These are phyloP conservation scores for Hydroisotoma schaefferi DNA, from an alignment of 2,888 invertebrate species.

Conservation along the genomic window DNA sequence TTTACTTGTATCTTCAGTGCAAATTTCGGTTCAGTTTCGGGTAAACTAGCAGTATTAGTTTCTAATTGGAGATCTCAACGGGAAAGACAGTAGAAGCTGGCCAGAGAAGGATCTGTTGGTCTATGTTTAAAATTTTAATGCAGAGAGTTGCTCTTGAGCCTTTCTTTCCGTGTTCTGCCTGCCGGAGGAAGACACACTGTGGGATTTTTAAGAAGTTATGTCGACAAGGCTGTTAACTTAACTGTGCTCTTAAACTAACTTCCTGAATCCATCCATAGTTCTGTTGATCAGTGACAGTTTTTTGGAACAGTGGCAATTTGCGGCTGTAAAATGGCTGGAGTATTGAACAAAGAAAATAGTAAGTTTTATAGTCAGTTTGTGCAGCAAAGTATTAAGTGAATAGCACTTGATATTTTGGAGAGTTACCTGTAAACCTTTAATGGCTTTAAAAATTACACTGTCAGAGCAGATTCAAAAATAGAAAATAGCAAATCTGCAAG, in stretches of 20 bases:
- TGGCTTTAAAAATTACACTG: no score
- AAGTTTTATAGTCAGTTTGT: background rate
- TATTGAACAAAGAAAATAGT: conserved; percentile 6
- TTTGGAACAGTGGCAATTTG: background rate
- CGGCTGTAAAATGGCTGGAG: conserved; percentile 5
- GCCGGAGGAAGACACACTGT: background rate
- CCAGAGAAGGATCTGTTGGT: background rate
- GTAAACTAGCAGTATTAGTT: background rate
- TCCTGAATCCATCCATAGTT: no score
- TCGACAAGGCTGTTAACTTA: background rate
- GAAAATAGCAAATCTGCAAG: no score
- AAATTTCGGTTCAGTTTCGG: background rate
- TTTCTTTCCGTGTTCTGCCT: background rate
- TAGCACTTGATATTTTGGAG: no score
- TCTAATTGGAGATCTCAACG: background rate
- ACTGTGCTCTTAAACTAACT: no score
- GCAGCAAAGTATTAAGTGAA: no score
- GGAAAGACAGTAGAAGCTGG: background rate
- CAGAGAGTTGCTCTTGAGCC: background rate
- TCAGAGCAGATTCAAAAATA: no score
- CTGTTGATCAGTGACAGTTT: background rate
- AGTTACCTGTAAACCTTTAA: no score
- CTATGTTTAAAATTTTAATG: no score
- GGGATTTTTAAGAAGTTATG: background rate
- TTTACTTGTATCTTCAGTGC: background rate